Evolutionary conservation across 2,888 invertebrate species (phyloP), one percentile per base, ranked within the genome.

Genomic region (Rhogogaster chlorosoma): DNA sequence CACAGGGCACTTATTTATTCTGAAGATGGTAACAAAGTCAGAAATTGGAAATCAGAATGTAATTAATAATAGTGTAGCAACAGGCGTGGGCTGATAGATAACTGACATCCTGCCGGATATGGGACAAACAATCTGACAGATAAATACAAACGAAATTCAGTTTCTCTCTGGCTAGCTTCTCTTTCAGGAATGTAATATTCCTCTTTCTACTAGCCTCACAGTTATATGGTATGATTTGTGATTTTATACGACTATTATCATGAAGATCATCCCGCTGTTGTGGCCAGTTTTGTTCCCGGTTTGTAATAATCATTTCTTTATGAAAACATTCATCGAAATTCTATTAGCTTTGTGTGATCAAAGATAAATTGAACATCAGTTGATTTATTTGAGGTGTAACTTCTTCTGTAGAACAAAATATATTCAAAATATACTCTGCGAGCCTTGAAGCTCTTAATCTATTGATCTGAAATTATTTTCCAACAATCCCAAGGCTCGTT

Each of bases 41-140:
- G 36, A 80, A 80, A 80, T 80, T 80, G 80, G 80, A 80, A 80
- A 80, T 80, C 61, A 80, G 15, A 64, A 45, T 45, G 87, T 87
- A 91, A 90, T 90, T 91, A 91, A 90, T 90, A 90, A 88, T 90
- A 91, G 89, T 89, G 88, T 90, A 89, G 88, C 53, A 88, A 86
- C 86, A 86, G 84, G 89, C 89, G 91, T 91, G 90, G 92, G 91
- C 85, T 87, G 92, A 86, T 86, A 92, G 92, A 92, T 92, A 92
- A 89, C 87, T 89, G 85, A 87, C 92, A 92, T 92, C 92, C 92
- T 92, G 91, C 90, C 89, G 64, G 91, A 92, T 91, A 92, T 87
- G 87, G 88, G 87, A 84, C 89, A 88, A 88, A 86, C 88, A 89
- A 88, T 88, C 89, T 87, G 85, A 88, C 88, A 89, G 92, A 92